These are phyloP conservation scores for Laterallus jamaicensis DNA, from an alignment of 2,113 vertebrate genomes.

Conservation along the genomic window DNA sequence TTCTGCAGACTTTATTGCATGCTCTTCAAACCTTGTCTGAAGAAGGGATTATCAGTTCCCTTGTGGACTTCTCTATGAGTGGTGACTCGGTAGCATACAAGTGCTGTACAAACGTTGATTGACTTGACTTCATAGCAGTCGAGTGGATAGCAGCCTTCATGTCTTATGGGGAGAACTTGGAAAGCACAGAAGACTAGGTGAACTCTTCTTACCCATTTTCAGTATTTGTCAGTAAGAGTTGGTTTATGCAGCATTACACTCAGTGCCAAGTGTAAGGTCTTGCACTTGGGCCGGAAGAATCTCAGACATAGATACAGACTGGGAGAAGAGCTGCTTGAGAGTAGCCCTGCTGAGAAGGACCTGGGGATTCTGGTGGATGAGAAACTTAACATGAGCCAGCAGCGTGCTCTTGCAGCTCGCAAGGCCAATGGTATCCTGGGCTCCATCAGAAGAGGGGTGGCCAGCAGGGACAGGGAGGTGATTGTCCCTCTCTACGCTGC, in stretches of 20 bases:
- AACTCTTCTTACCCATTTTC: background rate
- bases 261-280: too few species aligned
- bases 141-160: background rate
- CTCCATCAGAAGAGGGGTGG: too few species aligned
- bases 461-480: too few species aligned
- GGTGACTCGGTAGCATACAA: background rate
- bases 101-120: background rate
- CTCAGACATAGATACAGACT: too few species aligned
- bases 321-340: too few species aligned
- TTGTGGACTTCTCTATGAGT: background rate
- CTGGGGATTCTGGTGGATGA: too few species aligned
- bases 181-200: background rate
- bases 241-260: background rate
- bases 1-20: background rate
- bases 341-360: too few species aligned
- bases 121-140: background rate
- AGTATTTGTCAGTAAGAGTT: background rate
- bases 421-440: too few species aligned
- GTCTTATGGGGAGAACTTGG: background rate
- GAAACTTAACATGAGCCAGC: too few species aligned
- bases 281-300: too few species aligned
- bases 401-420: too few species aligned
- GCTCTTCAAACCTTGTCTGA: background rate
- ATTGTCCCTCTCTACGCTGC: too few species aligned
- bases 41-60: background rate